Evolutionary conservation across 2,888 invertebrate genomes (phyloP).

Genomic region (Ophion costatus): DNA sequence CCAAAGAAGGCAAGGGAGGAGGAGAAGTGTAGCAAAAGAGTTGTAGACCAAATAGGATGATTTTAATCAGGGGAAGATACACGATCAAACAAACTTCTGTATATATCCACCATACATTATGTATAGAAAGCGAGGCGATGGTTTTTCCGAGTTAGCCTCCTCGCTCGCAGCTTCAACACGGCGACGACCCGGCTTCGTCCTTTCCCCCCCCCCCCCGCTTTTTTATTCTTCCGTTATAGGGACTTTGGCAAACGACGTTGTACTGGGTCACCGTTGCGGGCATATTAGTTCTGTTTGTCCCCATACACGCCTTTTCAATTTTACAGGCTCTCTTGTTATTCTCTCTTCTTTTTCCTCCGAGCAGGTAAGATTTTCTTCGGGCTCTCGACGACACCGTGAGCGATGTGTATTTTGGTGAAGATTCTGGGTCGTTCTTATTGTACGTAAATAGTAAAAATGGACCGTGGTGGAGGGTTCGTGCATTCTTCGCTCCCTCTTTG

Average conservation of each 20-base stretch:
- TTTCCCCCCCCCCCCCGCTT: slow-evolving; percentile 11
- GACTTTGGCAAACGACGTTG: not conserved
- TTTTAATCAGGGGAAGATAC: too few species aligned
- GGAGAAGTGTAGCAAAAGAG: too few species aligned
- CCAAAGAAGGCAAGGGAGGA: too few species aligned
- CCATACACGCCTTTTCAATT: slow-evolving; percentile 40
- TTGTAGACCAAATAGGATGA: not conserved
- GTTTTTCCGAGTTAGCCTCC: slow-evolving; percentile 18
- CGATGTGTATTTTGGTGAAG: slow-evolving; percentile 29
- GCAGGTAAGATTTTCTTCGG: slow-evolving; percentile 39
- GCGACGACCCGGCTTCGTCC: not conserved
- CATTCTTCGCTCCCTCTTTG: slow-evolving; percentile 7
- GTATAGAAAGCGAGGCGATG: slow-evolving; percentile 11
- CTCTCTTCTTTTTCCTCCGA: slow-evolving; percentile 6
- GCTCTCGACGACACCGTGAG: not conserved
- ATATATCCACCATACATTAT: not conserved
- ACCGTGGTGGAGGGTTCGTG: not conserved
- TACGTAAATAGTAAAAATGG: not conserved
- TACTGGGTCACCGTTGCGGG: slow-evolving; percentile 46
- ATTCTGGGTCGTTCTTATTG: not conserved
- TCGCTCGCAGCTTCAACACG: slow-evolving; percentile 23
- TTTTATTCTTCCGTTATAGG: slow-evolving; percentile 21
- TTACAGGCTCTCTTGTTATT: slow-evolving; percentile 1
- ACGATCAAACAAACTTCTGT: not conserved
- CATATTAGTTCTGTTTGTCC: slow-evolving; percentile 42